phyloP scores from a whole-genome alignment of 1,140 invertebrate genomes.

The Cyphomyrmex costatus region DNA sequence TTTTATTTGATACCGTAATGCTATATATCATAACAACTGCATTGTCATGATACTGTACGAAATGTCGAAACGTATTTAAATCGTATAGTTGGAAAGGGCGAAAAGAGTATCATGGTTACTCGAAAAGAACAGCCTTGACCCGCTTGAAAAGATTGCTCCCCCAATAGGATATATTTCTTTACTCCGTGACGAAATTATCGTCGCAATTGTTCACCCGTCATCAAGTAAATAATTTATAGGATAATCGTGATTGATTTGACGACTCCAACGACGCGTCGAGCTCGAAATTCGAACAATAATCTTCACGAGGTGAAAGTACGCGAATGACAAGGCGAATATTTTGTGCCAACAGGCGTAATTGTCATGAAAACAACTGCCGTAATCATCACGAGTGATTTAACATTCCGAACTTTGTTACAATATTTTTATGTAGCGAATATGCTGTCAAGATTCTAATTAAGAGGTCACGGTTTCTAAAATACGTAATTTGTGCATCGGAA shows the following conservation, averaged over 20 bases:
- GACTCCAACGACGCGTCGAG: background rate
- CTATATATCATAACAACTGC: background rate
- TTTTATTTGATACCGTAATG: background rate
- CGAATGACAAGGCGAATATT: constrained; percentile 14
- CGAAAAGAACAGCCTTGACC: constrained; percentile 40
- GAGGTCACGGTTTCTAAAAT: background rate
- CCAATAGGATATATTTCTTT: constrained; percentile 6
- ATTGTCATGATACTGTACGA: background rate
- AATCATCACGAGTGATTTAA: constrained; percentile 33
- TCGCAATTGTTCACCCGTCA: constrained; percentile 37
- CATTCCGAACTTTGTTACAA: background rate
- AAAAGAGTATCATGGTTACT: background rate
- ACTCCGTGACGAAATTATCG: constrained; percentile 33
- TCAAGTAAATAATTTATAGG: constrained; percentile 42
- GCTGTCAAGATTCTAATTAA: background rate
- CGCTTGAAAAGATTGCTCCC: constrained; percentile 20
- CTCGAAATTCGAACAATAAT: constrained; percentile 53
- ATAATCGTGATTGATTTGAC: constrained; percentile 50
- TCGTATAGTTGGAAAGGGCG: constrained; percentile 6
- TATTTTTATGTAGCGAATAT: background rate
- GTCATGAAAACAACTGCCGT: background rate
- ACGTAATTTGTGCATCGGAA: too few relatives aligned
- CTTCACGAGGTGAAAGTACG: constrained; percentile 23
- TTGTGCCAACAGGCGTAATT: constrained; percentile 7
- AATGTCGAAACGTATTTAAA: constrained; percentile 9